Conservation (phyloP, 2,797 vertebrate genomes). For the Halcyon badia region DNA sequence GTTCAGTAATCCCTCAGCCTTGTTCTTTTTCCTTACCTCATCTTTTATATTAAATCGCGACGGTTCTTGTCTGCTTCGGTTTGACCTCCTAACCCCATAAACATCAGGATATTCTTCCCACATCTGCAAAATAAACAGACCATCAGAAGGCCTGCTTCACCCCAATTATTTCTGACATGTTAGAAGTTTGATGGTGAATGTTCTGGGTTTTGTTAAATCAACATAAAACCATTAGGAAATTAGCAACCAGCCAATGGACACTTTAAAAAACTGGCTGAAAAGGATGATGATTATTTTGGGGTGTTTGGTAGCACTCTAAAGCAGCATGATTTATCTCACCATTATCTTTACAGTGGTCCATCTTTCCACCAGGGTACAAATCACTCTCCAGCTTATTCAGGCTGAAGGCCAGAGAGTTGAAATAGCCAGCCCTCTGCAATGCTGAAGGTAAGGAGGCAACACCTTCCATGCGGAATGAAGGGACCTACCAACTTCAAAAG, state of each 20-base stretch:
- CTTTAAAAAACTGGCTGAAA: constrained; percentile 33
- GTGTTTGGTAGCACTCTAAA: neutral
- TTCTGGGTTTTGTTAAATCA: neutral
- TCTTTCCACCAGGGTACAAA: neutral
- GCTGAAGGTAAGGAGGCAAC: neutral
- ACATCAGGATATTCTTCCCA: constrained; percentile 99
- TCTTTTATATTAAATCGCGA: constrained; percentile 96
- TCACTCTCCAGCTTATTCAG: neutral
- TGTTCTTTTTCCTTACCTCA: constrained; percentile 87
- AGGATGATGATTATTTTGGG: neutral
- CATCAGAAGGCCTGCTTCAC: constrained; percentile 69
- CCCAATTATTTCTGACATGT: constrained; percentile 30
- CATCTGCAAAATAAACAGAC: constrained; percentile 90
- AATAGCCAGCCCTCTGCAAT: neutral
- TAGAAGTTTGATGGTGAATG: neutral
- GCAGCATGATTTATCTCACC: neutral
- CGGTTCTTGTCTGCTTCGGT: constrained; percentile 97
- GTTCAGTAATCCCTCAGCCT: constrained; percentile 5
- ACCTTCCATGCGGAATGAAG: neutral
- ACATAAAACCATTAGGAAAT: neutral
- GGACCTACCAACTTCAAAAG: neutral
- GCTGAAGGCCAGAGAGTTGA: neutral
- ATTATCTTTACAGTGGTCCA: neutral
- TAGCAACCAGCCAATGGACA: neutral
- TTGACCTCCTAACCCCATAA: constrained; percentile 97